A percentile compares a stretch with the other conserved stretches of the same genome.
These are phyloP conservation scores for Moxostoma hubbsi DNA, from an alignment of 2,797 vertebrate genomes.

Conservation along the genomic window DNA sequence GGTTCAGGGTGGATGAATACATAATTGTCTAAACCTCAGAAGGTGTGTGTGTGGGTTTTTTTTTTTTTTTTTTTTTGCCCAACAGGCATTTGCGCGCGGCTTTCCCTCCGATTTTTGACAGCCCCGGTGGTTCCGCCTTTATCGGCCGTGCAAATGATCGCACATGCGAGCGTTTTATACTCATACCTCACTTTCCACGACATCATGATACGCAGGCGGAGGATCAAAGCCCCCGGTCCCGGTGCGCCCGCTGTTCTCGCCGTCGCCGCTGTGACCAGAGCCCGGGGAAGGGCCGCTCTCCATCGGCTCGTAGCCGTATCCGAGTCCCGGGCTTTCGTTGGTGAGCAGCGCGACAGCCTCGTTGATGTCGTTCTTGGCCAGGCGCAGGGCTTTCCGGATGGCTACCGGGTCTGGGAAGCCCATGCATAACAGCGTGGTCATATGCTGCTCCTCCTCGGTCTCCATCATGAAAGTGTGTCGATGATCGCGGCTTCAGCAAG, in stretches of 20 bases:
- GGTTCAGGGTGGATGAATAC: background rate
- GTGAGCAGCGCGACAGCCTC: conserved; percentile 97
- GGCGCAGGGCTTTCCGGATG: conserved; percentile 92
- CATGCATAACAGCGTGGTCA: conserved; percentile 98
- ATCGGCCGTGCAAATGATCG: background rate
- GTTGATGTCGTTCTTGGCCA: conserved; percentile 98
- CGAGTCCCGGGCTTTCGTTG: conserved; percentile 97
- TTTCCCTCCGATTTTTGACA: conserved; percentile 68
- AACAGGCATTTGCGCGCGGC: conserved; percentile 30
- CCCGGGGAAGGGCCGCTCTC: conserved; percentile 88
- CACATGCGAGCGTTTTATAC: background rate
- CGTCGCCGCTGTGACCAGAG: conserved; percentile 75
- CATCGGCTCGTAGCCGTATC: conserved; percentile 95
- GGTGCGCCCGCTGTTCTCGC: conserved; percentile 80
- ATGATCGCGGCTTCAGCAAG: conserved; percentile 67
- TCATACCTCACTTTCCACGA: conserved; percentile 94
- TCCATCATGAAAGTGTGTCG: conserved; percentile 85
- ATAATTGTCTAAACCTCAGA: background rate
- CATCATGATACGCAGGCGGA: conserved; percentile 94
- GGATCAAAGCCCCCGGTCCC: conserved; percentile 87
- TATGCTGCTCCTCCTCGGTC: conserved; percentile 98
- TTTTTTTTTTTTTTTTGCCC: background rate
- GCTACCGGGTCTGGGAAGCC: conserved; percentile 95
- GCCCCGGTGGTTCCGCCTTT: conserved; percentile 53
- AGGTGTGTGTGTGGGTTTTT: background rate